Percentiles rank a stretch among this genome's conserved stretches.
phyloP scores from a whole-genome alignment of 1,140 invertebrate species.

The Drosophila mayri region DNA sequence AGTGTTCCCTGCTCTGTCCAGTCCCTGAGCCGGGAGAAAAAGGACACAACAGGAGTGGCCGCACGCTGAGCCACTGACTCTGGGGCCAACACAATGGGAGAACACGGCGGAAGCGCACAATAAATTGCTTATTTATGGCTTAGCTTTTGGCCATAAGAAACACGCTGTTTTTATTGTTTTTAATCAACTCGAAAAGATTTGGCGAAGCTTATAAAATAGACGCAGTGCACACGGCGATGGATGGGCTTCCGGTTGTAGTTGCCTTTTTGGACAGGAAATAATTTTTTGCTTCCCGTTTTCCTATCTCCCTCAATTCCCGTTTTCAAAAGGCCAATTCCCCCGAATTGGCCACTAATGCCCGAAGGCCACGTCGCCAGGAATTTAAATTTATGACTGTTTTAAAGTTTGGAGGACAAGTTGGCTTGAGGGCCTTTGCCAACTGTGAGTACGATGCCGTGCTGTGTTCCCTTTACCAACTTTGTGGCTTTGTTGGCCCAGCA shows the following conservation, averaged over 20 bases:
- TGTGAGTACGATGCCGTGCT: constrained; percentile 8
- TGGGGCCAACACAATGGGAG: constrained; percentile 63
- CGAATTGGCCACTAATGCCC: constrained; percentile 54
- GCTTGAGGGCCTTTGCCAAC: constrained; percentile 32
- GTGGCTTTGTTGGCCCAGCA: constrained; percentile 60
- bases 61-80: constrained; percentile 65
- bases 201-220: constrained; percentile 81
- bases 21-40: constrained; percentile 14
- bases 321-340: constrained; percentile 3
- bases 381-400: constrained; percentile 61
- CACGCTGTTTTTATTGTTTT: constrained; percentile 83
- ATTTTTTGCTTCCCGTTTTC: constrained; percentile 58
- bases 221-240: constrained; percentile 67
- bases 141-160: constrained; percentile 80
- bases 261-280: constrained; percentile 68
- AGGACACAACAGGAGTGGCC: constrained; percentile 41
- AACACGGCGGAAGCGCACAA: constrained; percentile 81
- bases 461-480: constrained; percentile 48
- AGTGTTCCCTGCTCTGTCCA: constrained; percentile 29
- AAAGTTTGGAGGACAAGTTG: constrained; percentile 43
- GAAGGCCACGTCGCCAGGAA: constrained; percentile 23
- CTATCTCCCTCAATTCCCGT: neutral
- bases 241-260: constrained; percentile 71
- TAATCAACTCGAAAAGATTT: constrained; percentile 83
- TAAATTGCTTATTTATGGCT: constrained; percentile 84